Conservation (phyloP, 2,888 invertebrate species). For the Synergus laeviventris region DNA sequence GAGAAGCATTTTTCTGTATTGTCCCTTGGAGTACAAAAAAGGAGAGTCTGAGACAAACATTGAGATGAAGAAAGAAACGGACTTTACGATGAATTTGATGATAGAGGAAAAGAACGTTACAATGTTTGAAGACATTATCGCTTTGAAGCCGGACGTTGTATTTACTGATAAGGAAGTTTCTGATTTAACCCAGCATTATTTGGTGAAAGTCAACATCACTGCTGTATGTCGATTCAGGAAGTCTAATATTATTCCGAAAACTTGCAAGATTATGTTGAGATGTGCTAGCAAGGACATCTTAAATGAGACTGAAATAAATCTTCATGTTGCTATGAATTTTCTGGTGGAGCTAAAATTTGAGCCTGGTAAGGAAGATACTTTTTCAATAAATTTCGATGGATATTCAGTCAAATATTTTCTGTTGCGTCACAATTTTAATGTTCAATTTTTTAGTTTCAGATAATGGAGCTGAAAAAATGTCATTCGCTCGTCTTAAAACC, state of each 20-base stretch:
- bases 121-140: no score
- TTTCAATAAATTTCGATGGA: neutral
- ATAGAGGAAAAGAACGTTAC: conserved; percentile 97
- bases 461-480: conserved; percentile 99
- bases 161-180: conserved; percentile 99
- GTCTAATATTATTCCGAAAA: conserved; percentile 98
- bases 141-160: conserved; percentile 96
- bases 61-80: conserved; percentile 95
- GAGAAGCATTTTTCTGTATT: conserved; percentile 95
- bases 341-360: conserved; percentile 81
- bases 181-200: conserved; percentile 92
- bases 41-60: conserved; percentile 99
- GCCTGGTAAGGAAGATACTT: conserved; percentile 62
- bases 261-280: conserved; percentile 96
- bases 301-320: conserved; percentile 96
- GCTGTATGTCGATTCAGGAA: conserved; percentile 90
- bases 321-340: conserved; percentile 96
- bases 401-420: neutral
- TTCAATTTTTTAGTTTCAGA: conserved; percentile 78
- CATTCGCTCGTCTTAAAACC: conserved; percentile 87
- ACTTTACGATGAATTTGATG: conserved; percentile 96
- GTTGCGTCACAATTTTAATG: neutral
- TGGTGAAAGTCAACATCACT: conserved; percentile 88
- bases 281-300: conserved; percentile 98
- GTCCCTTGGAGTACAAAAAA: conserved; percentile 98